These are phyloP conservation scores for Thunnus maccoyii DNA, from an alignment of 2,113 vertebrate genomes.

Conservation along the genomic window DNA sequence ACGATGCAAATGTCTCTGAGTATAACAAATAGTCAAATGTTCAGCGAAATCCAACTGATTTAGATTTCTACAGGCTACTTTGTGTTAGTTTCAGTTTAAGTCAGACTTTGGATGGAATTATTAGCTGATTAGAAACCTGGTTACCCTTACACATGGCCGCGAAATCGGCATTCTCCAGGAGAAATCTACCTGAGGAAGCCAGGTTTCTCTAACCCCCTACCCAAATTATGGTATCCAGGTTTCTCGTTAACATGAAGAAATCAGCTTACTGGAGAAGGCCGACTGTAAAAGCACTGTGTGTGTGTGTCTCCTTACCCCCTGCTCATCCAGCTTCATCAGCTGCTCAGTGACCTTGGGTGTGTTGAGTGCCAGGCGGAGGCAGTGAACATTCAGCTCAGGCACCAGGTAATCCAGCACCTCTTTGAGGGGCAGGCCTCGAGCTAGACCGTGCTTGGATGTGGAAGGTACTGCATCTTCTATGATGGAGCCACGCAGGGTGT, in stretches of 20 bases:
- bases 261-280: no score
- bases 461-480: slow-evolving; percentile 96
- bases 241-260: no score
- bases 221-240: no score
- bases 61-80: no score
- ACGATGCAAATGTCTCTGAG: no score
- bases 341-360: slow-evolving; percentile 98
- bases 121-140: background rate
- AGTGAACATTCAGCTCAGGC: slow-evolving; percentile 95
- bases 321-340: slow-evolving; percentile 98
- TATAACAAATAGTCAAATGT: no score
- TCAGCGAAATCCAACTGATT: no score
- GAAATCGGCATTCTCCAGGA: no score
- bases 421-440: slow-evolving; percentile 95
- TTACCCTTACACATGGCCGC: no score
- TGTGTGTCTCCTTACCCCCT: slow-evolving; percentile 89
- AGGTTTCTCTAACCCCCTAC: no score
- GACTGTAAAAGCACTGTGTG: background rate
- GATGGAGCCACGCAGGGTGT: slow-evolving; percentile 94
- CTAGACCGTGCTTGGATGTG: slow-evolving; percentile 95
- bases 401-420: slow-evolving; percentile 96
- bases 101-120: background rate
- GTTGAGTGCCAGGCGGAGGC: slow-evolving; percentile 95
- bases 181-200: no score
- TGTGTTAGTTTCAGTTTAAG: no score